phyloP scores from a whole-genome alignment of 2,888 invertebrate species.

The Hyles lineata region DNA sequence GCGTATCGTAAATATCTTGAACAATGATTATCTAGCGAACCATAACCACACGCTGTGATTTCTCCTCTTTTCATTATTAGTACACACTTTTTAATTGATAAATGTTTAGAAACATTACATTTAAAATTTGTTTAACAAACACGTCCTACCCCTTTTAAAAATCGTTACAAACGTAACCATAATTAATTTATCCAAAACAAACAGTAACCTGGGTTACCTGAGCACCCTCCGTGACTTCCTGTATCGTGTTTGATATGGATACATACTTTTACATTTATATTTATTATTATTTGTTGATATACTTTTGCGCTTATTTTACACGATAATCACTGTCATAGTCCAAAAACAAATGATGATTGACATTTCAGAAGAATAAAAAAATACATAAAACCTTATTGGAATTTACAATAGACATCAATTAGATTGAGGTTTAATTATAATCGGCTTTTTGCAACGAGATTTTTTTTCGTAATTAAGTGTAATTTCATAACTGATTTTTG shows the following conservation, averaged over 20 bases:
- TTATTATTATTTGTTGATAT: not conserved
- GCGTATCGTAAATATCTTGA: too few relatives aligned
- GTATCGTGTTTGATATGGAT: conserved; percentile 43
- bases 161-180: too few relatives aligned
- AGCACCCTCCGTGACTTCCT: conserved; percentile 36
- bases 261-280: conserved; percentile 36
- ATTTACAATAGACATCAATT: not conserved
- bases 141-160: too few relatives aligned
- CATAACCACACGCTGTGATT: too few relatives aligned
- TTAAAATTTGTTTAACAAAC: too few relatives aligned
- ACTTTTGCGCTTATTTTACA: not conserved
- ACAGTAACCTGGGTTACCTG: conserved; percentile 37
- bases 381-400: not conserved
- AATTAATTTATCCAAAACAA: conserved; percentile 11
- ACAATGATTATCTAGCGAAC: too few relatives aligned
- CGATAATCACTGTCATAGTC: not conserved
- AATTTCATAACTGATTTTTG: too few relatives aligned
- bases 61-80: too few relatives aligned
- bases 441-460: too few relatives aligned
- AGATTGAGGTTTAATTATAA: not conserved
- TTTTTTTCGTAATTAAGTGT: too few relatives aligned
- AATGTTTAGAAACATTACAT: too few relatives aligned
- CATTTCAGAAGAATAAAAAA: not conserved
- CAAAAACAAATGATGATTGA: conserved; percentile 3
- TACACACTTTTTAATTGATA: too few relatives aligned